phyloP scores from a whole-genome alignment of 2,797 vertebrate genomes.

The Siniperca scherzeri region DNA sequence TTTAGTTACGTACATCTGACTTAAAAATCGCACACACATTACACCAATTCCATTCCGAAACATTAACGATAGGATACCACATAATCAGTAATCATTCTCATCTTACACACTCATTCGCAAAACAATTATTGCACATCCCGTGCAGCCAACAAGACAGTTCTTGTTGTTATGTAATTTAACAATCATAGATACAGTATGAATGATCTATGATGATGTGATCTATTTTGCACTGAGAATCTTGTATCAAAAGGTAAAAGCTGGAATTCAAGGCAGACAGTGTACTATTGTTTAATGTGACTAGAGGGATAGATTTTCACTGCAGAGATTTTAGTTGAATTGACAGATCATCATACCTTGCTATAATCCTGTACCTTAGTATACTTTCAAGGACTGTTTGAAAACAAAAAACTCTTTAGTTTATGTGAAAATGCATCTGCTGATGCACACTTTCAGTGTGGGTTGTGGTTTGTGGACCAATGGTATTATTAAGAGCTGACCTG shows the following conservation, averaged over 20 bases:
- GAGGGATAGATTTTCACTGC: constrained; percentile 9
- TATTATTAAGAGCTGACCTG: not conserved
- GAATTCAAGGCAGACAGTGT: not conserved
- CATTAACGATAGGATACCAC: not conserved
- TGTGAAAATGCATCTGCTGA: constrained; percentile 2
- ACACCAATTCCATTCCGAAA: too few relatives aligned
- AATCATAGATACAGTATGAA: not conserved
- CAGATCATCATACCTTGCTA: not conserved
- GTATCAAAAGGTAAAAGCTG: not conserved
- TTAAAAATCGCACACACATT: not conserved
- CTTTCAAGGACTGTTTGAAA: constrained; percentile 7
- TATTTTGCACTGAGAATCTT: not conserved
- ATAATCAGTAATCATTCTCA: too few relatives aligned
- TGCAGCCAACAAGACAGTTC: constrained; percentile 12
- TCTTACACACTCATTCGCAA: not conserved
- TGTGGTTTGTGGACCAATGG: not conserved
- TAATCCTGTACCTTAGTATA: not conserved
- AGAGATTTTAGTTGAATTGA: constrained; percentile 1
- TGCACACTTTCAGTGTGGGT: not conserved
- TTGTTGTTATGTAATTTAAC: not conserved
- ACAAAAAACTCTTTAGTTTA: not conserved
- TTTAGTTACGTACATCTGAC: not conserved
- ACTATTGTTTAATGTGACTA: not conserved
- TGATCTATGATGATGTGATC: not conserved
- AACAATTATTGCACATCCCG: not conserved